A percentile compares a stretch with the other conserved stretches of the same genome.
Conservation (phyloP, 1,140 invertebrate genomes). For the Thaumatotibia leucotreta region DNA sequence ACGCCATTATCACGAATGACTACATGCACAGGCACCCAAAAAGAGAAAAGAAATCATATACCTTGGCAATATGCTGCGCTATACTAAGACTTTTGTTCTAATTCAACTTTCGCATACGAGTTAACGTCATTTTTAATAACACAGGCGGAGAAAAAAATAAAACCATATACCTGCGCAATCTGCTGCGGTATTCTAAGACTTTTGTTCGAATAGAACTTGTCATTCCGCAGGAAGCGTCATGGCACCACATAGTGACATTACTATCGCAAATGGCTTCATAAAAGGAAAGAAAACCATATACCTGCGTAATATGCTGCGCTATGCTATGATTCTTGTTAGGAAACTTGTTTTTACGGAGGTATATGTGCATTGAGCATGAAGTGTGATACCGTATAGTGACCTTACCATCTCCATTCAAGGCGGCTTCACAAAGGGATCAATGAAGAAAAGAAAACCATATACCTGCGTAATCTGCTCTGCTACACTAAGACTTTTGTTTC, state of each 20-base stretch:
- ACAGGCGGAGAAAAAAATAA: background rate
- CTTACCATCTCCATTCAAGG: too few species aligned
- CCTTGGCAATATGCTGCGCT: too few species aligned
- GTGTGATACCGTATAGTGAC: too few species aligned
- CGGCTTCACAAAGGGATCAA: too few species aligned
- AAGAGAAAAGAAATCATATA: too few species aligned
- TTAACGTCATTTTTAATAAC: background rate
- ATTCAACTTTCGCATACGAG: too few species aligned
- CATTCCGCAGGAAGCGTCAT: constrained; percentile 92
- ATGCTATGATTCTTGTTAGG: too few species aligned
- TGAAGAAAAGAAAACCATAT: constrained; percentile 18
- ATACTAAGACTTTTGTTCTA: too few species aligned
- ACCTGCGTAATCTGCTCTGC: constrained; percentile 99
- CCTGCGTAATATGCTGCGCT: background rate
- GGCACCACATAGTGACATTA: constrained; percentile 97
- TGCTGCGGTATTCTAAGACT: background rate
- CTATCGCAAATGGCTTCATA: constrained; percentile 99
- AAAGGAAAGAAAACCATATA: background rate
- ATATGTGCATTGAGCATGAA: too few species aligned
- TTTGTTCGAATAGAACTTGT: constrained; percentile 78
- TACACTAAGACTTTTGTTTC: constrained; percentile 94
- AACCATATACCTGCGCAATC: background rate
- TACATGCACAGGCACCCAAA: too few species aligned
- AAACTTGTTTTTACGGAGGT: too few species aligned
- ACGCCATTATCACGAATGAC: too few species aligned